Conservation (phyloP, 2,113 vertebrate genomes). For the Camelus bactrianus region DNA sequence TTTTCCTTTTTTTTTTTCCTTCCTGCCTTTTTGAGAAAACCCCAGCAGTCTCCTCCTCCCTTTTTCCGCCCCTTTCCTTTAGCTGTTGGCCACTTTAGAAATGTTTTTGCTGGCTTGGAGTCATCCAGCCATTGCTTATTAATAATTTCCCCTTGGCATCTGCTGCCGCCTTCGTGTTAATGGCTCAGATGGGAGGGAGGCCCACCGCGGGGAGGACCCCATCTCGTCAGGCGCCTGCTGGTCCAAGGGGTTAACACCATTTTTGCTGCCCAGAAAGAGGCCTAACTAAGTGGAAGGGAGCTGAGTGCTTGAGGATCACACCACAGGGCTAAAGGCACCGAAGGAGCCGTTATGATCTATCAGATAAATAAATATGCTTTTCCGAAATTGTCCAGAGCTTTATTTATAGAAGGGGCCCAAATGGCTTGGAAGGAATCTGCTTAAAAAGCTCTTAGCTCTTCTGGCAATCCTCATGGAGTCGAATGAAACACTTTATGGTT, state of each 20-base stretch:
- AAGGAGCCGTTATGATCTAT: slow-evolving; percentile 25
- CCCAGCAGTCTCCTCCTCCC: background rate
- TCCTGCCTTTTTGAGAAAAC: background rate
- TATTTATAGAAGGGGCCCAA: slow-evolving; percentile 72
- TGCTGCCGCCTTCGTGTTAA: background rate
- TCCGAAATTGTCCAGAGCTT: slow-evolving; percentile 47
- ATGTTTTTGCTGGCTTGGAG: slow-evolving; percentile 13
- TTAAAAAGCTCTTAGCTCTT: slow-evolving; percentile 64
- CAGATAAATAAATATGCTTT: slow-evolving; percentile 66
- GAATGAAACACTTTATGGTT: background rate
- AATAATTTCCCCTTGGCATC: slow-evolving; percentile 68
- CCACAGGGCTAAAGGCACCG: background rate
- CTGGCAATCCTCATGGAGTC: background rate
- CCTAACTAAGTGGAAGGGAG: slow-evolving; percentile 49
- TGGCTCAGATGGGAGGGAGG: background rate
- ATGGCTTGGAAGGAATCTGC: slow-evolving; percentile 58
- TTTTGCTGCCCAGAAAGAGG: slow-evolving; percentile 26
- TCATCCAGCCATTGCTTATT: slow-evolving; percentile 27
- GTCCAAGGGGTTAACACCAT: background rate
- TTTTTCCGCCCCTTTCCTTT: background rate
- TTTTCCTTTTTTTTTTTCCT: background rate
- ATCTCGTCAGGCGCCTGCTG: background rate
- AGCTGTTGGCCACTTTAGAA: slow-evolving; percentile 44
- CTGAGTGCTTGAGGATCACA: slow-evolving; percentile 59
- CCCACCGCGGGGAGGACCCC: background rate